Percentiles rank a stretch among this genome's conserved stretches.
phyloP scores from a whole-genome alignment of 2,113 vertebrate species.

The Dipodomys merriami region DNA sequence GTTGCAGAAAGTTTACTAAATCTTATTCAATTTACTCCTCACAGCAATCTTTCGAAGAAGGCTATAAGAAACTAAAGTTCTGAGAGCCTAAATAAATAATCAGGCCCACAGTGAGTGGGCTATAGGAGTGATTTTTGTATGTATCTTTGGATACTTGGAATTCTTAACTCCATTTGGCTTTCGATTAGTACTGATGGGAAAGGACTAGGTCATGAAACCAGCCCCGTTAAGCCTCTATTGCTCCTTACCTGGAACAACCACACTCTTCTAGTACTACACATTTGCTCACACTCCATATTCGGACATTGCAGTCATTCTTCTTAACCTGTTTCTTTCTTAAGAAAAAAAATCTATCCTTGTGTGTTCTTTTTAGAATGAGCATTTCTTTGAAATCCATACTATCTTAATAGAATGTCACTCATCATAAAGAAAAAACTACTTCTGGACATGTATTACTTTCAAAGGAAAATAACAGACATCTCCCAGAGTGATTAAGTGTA shows the following conservation, averaged over 20 bases:
- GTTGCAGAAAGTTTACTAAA: not conserved
- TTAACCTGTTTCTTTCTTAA: not conserved
- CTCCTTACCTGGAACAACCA: not conserved
- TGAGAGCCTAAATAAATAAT: not conserved
- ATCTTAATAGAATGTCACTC: not conserved
- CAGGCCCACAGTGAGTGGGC: not conserved
- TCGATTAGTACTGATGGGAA: not conserved
- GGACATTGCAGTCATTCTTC: not conserved
- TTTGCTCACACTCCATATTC: not conserved
- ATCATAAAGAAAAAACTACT: conserved; percentile 7
- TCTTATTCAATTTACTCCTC: not conserved
- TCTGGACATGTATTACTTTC: not conserved
- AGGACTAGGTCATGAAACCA: not conserved
- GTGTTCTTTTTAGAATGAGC: not conserved
- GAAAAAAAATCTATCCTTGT: not conserved
- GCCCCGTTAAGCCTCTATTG: not conserved
- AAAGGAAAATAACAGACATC: conserved; percentile 36
- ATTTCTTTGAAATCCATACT: not conserved
- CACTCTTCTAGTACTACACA: rapidly evolving
- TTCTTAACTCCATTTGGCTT: not conserved
- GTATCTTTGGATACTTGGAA: not conserved
- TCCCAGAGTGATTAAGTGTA: conserved; percentile 59
- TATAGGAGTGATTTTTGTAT: not conserved
- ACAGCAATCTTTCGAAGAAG: not conserved
- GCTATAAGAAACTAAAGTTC: not conserved